A percentile compares a stretch with the other conserved stretches of the same genome.
phyloP scores from a whole-genome alignment of 1,140 invertebrate genomes.

The Bombus ignitus region DNA sequence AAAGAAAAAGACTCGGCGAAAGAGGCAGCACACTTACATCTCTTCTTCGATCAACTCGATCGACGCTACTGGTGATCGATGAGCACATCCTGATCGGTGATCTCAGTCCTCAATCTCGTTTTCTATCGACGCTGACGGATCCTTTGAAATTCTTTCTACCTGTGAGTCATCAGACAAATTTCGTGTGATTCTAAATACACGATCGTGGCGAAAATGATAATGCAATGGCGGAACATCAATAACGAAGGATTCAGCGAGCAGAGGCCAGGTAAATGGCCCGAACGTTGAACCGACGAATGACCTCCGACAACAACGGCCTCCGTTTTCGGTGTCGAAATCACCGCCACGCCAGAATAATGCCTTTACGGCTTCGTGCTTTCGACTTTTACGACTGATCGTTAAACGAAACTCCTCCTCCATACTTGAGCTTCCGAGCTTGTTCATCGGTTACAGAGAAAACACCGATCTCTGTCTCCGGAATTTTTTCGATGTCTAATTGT shows the following conservation, averaged over 20 bases:
- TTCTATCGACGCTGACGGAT: not conserved
- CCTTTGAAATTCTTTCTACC: no score
- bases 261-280: slow-evolving; percentile 69
- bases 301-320: slow-evolving; percentile 74
- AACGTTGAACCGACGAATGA: slow-evolving; percentile 73
- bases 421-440: slow-evolving; percentile 10
- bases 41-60: not conserved
- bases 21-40: not conserved
- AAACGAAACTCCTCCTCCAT: slow-evolving; percentile 31
- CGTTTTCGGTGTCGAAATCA: slow-evolving; percentile 66
- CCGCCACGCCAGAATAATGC: slow-evolving; percentile 35
- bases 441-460: not conserved
- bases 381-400: slow-evolving; percentile 61
- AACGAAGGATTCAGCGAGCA: slow-evolving; percentile 61
- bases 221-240: slow-evolving; percentile 43
- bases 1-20: not conserved
- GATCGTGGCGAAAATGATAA: slow-evolving; percentile 48
- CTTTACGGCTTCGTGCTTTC: slow-evolving; percentile 30
- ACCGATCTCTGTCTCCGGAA: not conserved
- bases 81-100: not conserved
- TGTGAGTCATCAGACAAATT: no score
- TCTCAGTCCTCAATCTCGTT: not conserved
- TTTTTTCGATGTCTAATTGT: not conserved
- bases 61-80: not conserved
- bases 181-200: slow-evolving; percentile 16